A percentile compares a stretch with the other conserved stretches of the same genome.
Conservation (phyloP, 2,888 invertebrate genomes). For the Machimus rusticus region DNA sequence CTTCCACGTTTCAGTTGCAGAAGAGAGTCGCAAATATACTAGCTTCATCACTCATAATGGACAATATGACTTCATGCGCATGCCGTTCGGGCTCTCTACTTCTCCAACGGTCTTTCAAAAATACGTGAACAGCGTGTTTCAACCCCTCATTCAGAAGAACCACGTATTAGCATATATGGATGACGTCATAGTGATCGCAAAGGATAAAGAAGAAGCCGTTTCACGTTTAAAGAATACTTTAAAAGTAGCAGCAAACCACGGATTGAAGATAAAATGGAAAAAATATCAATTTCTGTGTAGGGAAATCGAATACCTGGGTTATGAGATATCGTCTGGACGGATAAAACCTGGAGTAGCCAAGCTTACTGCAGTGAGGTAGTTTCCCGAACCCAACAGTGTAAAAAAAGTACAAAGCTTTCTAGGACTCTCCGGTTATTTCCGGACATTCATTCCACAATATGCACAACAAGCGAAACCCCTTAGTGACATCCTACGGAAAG, state of each 20-base stretch:
- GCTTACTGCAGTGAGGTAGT: conserved; percentile 47
- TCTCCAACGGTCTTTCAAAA: conserved; percentile 53
- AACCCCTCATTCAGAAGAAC: not conserved
- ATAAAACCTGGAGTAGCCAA: conserved; percentile 52
- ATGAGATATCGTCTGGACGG: conserved; percentile 45
- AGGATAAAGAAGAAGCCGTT: not conserved
- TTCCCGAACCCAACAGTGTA: conserved; percentile 51
- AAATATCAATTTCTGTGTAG: conserved; percentile 51
- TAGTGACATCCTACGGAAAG: not conserved
- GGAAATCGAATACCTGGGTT: conserved; percentile 49
- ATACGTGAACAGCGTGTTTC: not conserved
- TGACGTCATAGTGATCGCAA: not conserved
- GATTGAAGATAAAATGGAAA: conserved; percentile 45
- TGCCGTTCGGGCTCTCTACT: conserved; percentile 45
- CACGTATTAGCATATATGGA: not conserved
- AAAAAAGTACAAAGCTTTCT: conserved; percentile 54
- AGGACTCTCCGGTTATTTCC: conserved; percentile 49
- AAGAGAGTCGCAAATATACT: not conserved
- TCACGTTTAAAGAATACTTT: not conserved
- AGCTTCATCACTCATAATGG: not conserved
- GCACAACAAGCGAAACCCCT: not conserved
- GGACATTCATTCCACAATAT: conserved; percentile 52
- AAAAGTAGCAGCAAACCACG: not conserved
- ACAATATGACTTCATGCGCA: not conserved
- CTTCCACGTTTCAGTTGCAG: not conserved